A percentile compares a stretch with the other conserved stretches of the same genome.
These are phyloP conservation scores for Magallana gigas DNA, from an alignment of 1,140 invertebrate genomes.

Conservation along the genomic window DNA sequence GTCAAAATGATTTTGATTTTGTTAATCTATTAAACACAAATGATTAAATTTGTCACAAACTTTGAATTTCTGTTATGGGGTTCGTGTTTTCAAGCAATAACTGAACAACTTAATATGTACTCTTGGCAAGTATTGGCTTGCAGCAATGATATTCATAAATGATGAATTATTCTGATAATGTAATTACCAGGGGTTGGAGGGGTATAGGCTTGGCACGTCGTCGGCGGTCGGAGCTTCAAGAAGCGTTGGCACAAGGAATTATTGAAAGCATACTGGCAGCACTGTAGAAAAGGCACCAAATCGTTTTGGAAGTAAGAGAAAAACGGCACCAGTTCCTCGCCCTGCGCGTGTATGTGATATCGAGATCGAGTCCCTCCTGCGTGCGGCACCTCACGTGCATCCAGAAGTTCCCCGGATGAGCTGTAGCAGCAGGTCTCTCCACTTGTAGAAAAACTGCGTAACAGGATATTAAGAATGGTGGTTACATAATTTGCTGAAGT, in stretches of 20 bases:
- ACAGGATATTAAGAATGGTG: constrained; percentile 33
- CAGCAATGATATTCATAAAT: no score
- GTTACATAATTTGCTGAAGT: neutral
- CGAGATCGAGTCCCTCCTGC: constrained; percentile 67
- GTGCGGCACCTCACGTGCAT: constrained; percentile 57
- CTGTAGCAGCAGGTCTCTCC: constrained; percentile 72
- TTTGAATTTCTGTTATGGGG: no score
- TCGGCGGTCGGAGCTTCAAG: constrained; percentile 59
- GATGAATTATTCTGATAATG: no score
- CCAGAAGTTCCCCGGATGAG: constrained; percentile 64
- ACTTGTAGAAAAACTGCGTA: constrained; percentile 47
- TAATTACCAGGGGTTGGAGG: constrained; percentile 70
- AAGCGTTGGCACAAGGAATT: constrained; percentile 60
- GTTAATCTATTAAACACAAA: no score
- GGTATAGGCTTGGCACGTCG: constrained; percentile 66
- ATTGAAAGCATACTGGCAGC: constrained; percentile 68
- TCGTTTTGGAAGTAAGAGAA: constrained; percentile 71
- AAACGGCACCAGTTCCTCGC: constrained; percentile 64
- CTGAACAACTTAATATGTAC: no score
- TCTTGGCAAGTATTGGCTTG: no score
- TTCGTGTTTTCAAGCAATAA: no score
- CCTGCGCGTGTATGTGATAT: constrained; percentile 67
- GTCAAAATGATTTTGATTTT: no score
- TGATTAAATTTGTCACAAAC: no score
- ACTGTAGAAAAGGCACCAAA: constrained; percentile 69